Conservation (phyloP, 2,888 invertebrate genomes). For the Stomorhina lunata region DNA sequence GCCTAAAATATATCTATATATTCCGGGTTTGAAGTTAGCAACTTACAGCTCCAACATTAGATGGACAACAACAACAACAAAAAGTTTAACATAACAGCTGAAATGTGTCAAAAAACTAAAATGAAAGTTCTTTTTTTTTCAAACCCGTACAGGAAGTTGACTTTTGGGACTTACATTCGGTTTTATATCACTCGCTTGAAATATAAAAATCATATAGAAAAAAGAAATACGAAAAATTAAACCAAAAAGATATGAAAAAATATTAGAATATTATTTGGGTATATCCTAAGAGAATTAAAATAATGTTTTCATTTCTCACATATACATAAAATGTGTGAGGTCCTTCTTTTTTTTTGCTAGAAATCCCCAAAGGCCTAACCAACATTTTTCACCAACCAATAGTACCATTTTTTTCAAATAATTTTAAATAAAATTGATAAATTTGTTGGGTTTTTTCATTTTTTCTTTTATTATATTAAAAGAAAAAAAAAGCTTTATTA, state of each 20-base stretch:
- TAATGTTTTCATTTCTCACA: constrained; percentile 35
- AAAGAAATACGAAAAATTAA: constrained; percentile 11
- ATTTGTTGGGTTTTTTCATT: not conserved
- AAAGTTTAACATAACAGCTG: constrained; percentile 61
- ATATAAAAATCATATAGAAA: not conserved
- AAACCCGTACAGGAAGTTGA: constrained; percentile 31
- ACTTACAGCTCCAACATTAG: constrained; percentile 8
- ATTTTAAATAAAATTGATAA: constrained; percentile 15
- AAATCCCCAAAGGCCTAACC: constrained; percentile 44
- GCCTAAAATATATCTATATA: constrained; percentile 29
- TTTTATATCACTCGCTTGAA: constrained; percentile 30
- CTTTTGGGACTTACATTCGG: constrained; percentile 55
- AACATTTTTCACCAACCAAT: not conserved
- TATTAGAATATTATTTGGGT: constrained; percentile 52
- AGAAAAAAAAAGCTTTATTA: constrained; percentile 38
- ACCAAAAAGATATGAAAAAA: constrained; percentile 39
- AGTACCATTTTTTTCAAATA: not conserved
- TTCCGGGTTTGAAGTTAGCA: constrained; percentile 24
- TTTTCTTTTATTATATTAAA: constrained; percentile 51
- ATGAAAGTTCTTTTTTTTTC: constrained; percentile 53
- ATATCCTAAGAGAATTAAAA: constrained; percentile 48
- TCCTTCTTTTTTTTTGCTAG: not conserved
- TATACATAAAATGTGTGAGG: constrained; percentile 4
- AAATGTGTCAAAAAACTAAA: constrained; percentile 65
- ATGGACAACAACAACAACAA: constrained; percentile 12